Percentiles rank a stretch among this genome's conserved stretches.
These are phyloP conservation scores for Halichoerus grypus DNA, from an alignment of 2,113 vertebrate genomes.

Conservation along the genomic window DNA sequence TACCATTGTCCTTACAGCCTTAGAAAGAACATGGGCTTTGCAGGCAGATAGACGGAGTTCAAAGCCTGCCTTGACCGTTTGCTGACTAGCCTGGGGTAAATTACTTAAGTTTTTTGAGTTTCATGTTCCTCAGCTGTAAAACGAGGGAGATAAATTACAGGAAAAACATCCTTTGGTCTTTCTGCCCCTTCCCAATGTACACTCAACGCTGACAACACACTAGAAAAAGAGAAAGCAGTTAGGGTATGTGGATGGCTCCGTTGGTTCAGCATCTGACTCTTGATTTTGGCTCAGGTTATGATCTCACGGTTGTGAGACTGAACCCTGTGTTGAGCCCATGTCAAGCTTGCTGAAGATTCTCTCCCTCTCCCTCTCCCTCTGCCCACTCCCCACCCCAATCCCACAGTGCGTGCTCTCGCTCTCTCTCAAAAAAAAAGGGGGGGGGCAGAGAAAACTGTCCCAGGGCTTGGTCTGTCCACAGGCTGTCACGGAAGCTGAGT, in stretches of 20 bases:
- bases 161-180: not conserved
- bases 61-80: not conserved
- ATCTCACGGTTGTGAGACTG: not conserved
- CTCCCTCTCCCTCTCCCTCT: not conserved
- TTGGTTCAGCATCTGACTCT: not conserved
- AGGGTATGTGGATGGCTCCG: not conserved
- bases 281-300: not conserved
- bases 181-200: not conserved
- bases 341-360: not conserved
- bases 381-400: not conserved
- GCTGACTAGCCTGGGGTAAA: not conserved
- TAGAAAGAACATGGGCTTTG: not conserved
- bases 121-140: not conserved
- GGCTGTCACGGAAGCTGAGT: not conserved
- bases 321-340: not conserved
- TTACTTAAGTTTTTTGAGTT: not conserved
- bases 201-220: not conserved
- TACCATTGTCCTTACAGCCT: not conserved
- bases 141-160: not conserved
- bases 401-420: not conserved
- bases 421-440: not conserved
- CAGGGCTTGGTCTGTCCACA: not conserved
- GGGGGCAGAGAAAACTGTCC: not conserved
- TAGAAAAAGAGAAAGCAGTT: not conserved
- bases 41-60: not conserved